Evolutionary conservation across 92 coral and sea anemone genomes (phyloP).

Genomic region (Micromussa lordhowensis): DNA sequence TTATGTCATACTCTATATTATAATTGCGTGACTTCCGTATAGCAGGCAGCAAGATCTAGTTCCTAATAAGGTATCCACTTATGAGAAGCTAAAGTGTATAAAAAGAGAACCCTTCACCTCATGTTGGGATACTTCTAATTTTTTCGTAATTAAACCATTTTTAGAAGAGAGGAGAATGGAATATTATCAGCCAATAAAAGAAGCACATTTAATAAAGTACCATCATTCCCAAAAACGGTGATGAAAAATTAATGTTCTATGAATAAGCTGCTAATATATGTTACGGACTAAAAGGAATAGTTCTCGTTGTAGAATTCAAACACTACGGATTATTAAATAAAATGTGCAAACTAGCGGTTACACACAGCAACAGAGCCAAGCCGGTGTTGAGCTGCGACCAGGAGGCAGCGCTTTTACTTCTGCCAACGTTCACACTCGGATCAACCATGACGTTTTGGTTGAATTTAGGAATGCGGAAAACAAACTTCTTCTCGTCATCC

Average conservation of each 20-base stretch:
- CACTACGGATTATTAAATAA: too few relatives aligned
- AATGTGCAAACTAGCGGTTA: neutral
- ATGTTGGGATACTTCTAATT: neutral
- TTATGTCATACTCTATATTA: neutral
- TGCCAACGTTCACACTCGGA: conserved; percentile 30
- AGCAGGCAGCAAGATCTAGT: too few relatives aligned
- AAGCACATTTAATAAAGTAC: neutral
- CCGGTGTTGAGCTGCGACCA: neutral
- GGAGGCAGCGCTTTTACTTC: neutral
- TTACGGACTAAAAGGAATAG: neutral
- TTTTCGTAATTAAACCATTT: neutral
- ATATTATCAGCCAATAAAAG: neutral
- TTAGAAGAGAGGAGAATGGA: neutral
- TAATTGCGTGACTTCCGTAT: too few relatives aligned
- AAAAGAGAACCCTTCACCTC: neutral
- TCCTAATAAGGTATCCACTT: too few relatives aligned
- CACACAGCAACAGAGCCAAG: neutral
- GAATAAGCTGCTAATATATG: neutral
- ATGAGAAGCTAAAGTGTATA: too few relatives aligned
- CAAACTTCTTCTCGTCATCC: conserved; percentile 31
- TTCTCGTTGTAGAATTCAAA: neutral
- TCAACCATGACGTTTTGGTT: conserved; percentile 23
- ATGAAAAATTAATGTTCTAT: too few relatives aligned
- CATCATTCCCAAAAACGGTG: too few relatives aligned
- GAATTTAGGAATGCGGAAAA: conserved; percentile 44